Conservation (phyloP, 2,113 vertebrate species). For the Callipepla californica region DNA sequence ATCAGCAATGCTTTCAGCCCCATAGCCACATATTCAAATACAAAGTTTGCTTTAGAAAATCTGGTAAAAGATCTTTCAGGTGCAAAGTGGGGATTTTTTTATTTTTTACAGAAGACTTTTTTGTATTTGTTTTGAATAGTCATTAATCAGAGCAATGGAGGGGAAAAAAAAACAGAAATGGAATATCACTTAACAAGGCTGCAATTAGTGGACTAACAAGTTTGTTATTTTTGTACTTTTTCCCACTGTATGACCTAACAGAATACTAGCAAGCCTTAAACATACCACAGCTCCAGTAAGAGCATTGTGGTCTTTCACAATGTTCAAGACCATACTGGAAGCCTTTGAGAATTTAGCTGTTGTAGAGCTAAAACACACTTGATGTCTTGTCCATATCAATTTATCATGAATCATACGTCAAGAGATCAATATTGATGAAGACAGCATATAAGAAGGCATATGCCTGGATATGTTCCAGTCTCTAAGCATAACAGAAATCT, state of each 20-base stretch:
- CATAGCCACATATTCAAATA: background rate
- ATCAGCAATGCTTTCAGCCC: background rate
- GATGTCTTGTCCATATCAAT: conserved; percentile 80
- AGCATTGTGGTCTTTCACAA: conserved; percentile 9
- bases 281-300: conserved; percentile 39
- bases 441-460: conserved; percentile 68
- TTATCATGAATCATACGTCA: conserved; percentile 55
- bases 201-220: conserved; percentile 76
- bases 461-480: conserved; percentile 66
- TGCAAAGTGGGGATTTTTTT: background rate
- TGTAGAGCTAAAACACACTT: conserved; percentile 76
- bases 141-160: conserved; percentile 65
- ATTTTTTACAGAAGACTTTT: background rate
- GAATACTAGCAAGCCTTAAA: conserved; percentile 33
- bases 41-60: background rate
- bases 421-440: conserved; percentile 70
- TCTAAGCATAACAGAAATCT: conserved; percentile 53
- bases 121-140: conserved; percentile 36
- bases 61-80: background rate
- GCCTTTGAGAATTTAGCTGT: conserved; percentile 71
- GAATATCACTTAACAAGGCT: conserved; percentile 73
- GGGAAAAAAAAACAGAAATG: conserved; percentile 49
- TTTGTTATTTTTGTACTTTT: conserved; percentile 79
- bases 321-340: background rate
- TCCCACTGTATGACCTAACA: conserved; percentile 77